A percentile compares a stretch with the other conserved stretches of the same genome.
Evolutionary conservation across 2,113 vertebrate genomes (phyloP).

Genomic region (Mionectes macconnelli): DNA sequence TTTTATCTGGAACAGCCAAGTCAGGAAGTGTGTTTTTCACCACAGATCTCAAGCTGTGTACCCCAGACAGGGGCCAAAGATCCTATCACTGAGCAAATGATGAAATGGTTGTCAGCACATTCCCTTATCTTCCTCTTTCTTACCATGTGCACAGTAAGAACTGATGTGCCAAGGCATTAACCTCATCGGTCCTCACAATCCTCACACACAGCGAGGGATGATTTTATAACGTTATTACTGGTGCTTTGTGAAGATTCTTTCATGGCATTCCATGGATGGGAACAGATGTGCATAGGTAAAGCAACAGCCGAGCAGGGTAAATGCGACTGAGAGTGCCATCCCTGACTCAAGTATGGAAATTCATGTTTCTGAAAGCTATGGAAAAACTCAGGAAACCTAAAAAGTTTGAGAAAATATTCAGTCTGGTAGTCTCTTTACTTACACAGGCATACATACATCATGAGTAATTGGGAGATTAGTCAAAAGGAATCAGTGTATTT

Average conservation of each 20-base stretch:
- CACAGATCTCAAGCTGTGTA: not conserved
- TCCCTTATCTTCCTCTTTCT: slow-evolving; percentile 1
- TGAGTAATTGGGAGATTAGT: not conserved
- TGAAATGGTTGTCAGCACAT: not conserved
- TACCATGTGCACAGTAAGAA: not conserved
- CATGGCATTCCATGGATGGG: accelerated
- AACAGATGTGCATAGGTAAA: not conserved
- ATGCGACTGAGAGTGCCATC: not conserved
- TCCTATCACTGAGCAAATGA: not conserved
- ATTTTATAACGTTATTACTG: not conserved
- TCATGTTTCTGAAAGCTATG: not conserved
- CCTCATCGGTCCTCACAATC: not conserved
- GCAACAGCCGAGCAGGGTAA: not conserved
- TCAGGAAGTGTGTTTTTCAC: not conserved
- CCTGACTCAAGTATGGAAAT: not conserved
- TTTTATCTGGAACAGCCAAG: not conserved
- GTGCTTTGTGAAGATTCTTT: not conserved
- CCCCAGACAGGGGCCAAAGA: not conserved
- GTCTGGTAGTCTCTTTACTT: not conserved
- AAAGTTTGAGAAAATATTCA: not conserved
- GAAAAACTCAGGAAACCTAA: not conserved
- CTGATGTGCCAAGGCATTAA: not conserved
- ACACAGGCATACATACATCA: not conserved
- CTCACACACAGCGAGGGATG: accelerated
- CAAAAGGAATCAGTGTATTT: not conserved